Evolutionary conservation across 2,888 invertebrate species (phyloP), one percentile per base, ranked within the genome.

Genomic region (Megalurothrips usitatus): DNA sequence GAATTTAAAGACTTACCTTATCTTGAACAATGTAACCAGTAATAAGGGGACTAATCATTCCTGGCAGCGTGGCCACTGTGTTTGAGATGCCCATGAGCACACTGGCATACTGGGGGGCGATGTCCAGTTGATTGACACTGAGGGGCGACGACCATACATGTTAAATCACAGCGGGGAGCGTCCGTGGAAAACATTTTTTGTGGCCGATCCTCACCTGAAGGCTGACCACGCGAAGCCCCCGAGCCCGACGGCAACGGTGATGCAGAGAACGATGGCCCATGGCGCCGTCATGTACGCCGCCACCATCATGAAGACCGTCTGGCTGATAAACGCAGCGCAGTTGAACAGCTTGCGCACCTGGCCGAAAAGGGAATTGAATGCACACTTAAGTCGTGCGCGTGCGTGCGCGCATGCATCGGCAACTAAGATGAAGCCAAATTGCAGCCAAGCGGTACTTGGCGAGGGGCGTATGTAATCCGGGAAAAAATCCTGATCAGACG

Each of bases 191-290:
- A 43, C 17, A 58, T 43, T 43, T 43, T 43, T 58, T 58, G 14
- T 6, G 52, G 10, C 14, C 58, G 58, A 58, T 58, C 52, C 86
- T 88, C 88, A 94, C 94, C 94, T 93, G 86, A 95, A 96, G 78
- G 96, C 97, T 10, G 96, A 93, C 96, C 96, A 97, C 0, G 96
- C 95, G 86, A 97, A 96, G 0, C 96, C 95, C 0, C 97, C 97
- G 0, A 96, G 88, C 0, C 97, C 97, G 0, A 97, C 96, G 0
- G 96, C 96, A 79, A 96, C 90, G 0, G 96, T 94, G 52, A 97
- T 91, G 86, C 92, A 96, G n/a, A 92, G 89, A n/a, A 96, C 90
- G 78, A 94, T 92, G 68, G 91, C 91, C 0, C 90, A 89, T 23
- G 94, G 91, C 1, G 92, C 89, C 52, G 91, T 87, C 6, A 94